phyloP scores from a whole-genome alignment of 2,797 vertebrate species.

The Antennarius maculatus region DNA sequence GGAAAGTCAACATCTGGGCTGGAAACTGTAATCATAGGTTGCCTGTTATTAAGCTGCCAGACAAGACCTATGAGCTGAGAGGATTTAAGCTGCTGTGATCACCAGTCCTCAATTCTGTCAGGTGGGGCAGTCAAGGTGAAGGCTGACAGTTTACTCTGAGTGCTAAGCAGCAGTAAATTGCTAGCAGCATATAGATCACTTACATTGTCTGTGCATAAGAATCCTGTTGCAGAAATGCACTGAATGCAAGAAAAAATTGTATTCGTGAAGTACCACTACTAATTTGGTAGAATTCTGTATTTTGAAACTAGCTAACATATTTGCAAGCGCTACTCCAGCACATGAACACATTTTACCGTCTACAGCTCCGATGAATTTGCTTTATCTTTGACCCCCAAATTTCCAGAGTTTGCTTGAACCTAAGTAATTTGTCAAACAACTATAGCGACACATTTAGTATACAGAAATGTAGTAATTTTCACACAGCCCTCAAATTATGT shows the following conservation, averaged over 20 bases:
- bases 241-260: neutral
- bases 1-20: slow-evolving; percentile 79
- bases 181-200: neutral
- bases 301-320: neutral
- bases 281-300: neutral
- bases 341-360: neutral
- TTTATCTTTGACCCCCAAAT: neutral
- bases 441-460: neutral
- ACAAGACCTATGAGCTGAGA: slow-evolving; percentile 56
- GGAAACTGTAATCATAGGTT: slow-evolving; percentile 77
- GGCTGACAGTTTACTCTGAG: slow-evolving; percentile 15
- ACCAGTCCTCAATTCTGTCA: slow-evolving; percentile 42
- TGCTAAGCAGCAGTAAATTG: slow-evolving; percentile 10
- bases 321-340: neutral
- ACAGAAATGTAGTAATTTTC: too few species aligned
- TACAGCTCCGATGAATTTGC: neutral
- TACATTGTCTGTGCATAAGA: slow-evolving; percentile 41
- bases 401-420: neutral
- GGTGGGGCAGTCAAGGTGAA: slow-evolving; percentile 59
- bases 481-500: too few species aligned
- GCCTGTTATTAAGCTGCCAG: slow-evolving; percentile 74
- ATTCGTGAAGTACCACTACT: neutral
- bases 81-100: slow-evolving; percentile 67
- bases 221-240: neutral
- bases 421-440: neutral